Percentiles rank a stretch among this genome's conserved stretches.
These are phyloP conservation scores for Podarcis cretensis DNA, from an alignment of 2,113 vertebrate genomes.

Conservation along the genomic window DNA sequence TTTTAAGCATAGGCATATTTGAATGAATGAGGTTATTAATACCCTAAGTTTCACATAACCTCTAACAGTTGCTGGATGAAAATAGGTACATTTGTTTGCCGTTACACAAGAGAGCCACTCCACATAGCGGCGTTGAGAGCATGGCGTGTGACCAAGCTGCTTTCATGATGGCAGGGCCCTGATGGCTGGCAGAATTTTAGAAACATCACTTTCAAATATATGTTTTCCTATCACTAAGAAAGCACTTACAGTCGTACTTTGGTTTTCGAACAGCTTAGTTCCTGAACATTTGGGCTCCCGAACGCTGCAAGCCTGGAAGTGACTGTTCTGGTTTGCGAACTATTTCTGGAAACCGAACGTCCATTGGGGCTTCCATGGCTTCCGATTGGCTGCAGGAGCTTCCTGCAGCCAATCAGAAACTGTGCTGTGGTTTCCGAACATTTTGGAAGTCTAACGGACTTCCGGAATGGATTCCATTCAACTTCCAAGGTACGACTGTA, in stretches of 20 bases:
- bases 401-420: too few relatives aligned
- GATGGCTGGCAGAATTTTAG: background rate
- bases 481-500: too few relatives aligned
- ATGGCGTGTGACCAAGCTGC: background rate
- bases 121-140: background rate
- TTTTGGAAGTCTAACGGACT: too few relatives aligned
- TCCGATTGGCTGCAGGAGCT: too few relatives aligned
- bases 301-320: too few relatives aligned
- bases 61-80: slow-evolving; percentile 15
- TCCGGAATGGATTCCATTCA: too few relatives aligned
- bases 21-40: slow-evolving; percentile 1
- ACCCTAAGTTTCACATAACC: background rate
- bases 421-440: too few relatives aligned
- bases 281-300: too few relatives aligned
- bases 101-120: background rate
- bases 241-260: background rate
- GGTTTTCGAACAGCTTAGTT: background rate
- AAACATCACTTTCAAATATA: background rate
- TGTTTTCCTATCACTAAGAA: background rate
- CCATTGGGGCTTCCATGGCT: too few relatives aligned
- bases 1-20: background rate
- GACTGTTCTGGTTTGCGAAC: too few relatives aligned
- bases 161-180: background rate
- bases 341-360: too few relatives aligned
- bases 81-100: background rate